Base-by-base conservation (phyloP, 2,888 invertebrate genomes). In the Cantharis rufa region DNA sequence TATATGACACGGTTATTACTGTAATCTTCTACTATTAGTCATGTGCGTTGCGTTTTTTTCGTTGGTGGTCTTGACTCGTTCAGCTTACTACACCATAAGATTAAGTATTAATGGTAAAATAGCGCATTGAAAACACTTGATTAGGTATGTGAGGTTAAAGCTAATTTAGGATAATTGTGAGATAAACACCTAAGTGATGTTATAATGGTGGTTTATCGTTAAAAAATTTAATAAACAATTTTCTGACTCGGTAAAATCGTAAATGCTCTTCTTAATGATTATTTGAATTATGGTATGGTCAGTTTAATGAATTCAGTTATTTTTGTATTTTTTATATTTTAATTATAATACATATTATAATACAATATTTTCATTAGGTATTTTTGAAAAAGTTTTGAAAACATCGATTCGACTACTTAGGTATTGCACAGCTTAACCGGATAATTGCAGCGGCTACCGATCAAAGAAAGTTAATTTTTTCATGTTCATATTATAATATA, bases 11-110 rank as follows among this genome's bases (percentile, higher is more conserved):
- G 84, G 82, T 86, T 86, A 86, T 86, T 85, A 86, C 84, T 82
- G 86, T 86, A 85, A 86, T 86, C 84, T 84, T 83, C 81, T 80
- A 82, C 85, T 85, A 86, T 86, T 86, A 86, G 86, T 85, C 85
- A 86, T 84, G 84, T 85, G 80, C 83, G 84, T 83, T 84, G 84
- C 84, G 81, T 85, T 84, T 83, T 82, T 83, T 80, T 81, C 80
- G 81, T 85, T 84, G 86, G 85, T 86, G 85, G 85, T 86, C 85
- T 84, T 27, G 61, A 72, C 74, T 63, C 62, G 63, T 18, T 68
- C 69, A 69, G 64, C 15, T 71, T 72, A 74, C 74, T 69, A 24
- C 15, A 27, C 71, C 61, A 77, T 64, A 62, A 62, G 72, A 16
- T 61, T 69, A 62, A 77, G 74, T 77, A 76, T 70, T 72, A 73